These are phyloP conservation scores for Lathronympha strigana DNA, from an alignment of 2,888 invertebrate genomes.

Conservation along the genomic window DNA sequence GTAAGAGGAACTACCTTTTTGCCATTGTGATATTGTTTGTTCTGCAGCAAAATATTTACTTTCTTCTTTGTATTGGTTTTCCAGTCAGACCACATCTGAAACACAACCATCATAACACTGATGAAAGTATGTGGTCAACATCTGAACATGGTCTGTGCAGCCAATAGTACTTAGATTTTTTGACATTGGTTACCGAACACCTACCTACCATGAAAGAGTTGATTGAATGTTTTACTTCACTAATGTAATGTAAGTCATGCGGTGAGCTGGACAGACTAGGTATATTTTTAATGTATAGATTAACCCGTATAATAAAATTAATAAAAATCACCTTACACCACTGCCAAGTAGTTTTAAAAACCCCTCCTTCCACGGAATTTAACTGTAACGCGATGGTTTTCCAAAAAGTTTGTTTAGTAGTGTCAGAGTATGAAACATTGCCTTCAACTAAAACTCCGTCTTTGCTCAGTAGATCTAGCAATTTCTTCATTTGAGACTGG, in stretches of 20 bases:
- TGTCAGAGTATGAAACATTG: constrained; percentile 53
- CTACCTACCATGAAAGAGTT: no score
- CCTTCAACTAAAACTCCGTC: constrained; percentile 55
- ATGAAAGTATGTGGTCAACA: no score
- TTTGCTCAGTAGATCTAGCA: constrained; percentile 56
- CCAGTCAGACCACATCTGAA: constrained; percentile 63
- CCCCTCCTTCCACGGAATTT: constrained; percentile 56
- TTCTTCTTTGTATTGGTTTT: constrained; percentile 60
- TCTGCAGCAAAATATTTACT: constrained; percentile 54
- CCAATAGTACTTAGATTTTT: no score
- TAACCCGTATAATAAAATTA: background rate
- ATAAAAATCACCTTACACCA: constrained; percentile 56
- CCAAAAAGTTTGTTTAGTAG: constrained; percentile 58
- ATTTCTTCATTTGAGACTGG: no score
- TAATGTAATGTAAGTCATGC: no score
- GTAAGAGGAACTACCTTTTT: constrained; percentile 45
- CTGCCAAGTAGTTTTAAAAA: constrained; percentile 57
- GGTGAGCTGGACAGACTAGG: no score
- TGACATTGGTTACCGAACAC: no score
- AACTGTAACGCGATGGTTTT: constrained; percentile 54
- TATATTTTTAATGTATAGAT: no score
- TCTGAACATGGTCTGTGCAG: no score
- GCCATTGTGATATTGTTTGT: constrained; percentile 46
- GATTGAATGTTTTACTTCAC: no score
- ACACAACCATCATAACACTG: no score